Conservation (phyloP, 2,113 vertebrate species). For the Dasyprocta punctata region DNA sequence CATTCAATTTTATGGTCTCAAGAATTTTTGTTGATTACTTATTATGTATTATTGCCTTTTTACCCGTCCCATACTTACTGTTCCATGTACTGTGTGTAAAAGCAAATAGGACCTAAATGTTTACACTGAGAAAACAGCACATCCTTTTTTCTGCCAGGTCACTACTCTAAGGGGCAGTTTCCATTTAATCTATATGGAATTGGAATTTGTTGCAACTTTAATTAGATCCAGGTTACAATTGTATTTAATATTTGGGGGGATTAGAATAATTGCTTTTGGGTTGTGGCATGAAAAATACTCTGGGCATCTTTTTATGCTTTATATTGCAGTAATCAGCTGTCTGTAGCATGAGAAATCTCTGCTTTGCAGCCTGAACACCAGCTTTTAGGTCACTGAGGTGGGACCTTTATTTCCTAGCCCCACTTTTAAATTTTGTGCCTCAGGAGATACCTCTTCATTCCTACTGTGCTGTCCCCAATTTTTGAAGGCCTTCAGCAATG, state of each 20-base stretch:
- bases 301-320: not conserved
- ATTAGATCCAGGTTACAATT: not conserved
- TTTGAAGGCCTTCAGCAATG: not conserved
- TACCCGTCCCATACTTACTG: not conserved
- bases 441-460: not conserved
- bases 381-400: not conserved
- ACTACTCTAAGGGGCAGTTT: not conserved
- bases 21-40: not conserved
- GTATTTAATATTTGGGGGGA: constrained; percentile 10
- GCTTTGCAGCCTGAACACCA: not conserved
- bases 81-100: not conserved
- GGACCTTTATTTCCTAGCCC: not conserved
- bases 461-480: not conserved
- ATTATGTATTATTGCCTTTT: not conserved
- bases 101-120: not conserved
- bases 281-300: not conserved
- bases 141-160: not conserved
- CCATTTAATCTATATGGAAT: not conserved
- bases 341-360: not conserved
- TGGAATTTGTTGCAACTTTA: not conserved
- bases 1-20: not conserved
- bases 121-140: not conserved
- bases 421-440: not conserved
- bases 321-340: not conserved
- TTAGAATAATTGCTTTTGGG: not conserved